phyloP scores from a whole-genome alignment of 2,113 vertebrate genomes.

The Trematomus loennbergii region DNA sequence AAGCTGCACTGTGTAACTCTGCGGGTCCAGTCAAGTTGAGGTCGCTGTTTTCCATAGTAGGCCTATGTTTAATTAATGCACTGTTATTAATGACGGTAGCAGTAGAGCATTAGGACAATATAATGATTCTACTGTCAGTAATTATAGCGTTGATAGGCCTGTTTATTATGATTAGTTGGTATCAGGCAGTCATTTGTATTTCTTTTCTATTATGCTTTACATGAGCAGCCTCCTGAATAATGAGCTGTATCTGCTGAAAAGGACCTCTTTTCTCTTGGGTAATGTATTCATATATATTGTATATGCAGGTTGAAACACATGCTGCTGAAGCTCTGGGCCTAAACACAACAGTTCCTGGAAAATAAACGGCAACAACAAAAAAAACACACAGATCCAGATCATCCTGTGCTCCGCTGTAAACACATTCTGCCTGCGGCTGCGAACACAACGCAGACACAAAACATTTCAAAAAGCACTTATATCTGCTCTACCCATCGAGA shows the following conservation, averaged over 20 bases:
- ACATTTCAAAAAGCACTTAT: constrained; percentile 17
- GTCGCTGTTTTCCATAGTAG: constrained; percentile 57
- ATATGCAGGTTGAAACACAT: constrained; percentile 3
- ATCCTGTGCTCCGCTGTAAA: constrained; percentile 19
- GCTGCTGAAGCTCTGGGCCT: constrained; percentile 21
- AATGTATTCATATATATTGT: neutral
- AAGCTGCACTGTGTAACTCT: constrained; percentile 35
- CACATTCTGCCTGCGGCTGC: constrained; percentile 36
- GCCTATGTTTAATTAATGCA: constrained; percentile 78
- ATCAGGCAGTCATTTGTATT: constrained; percentile 10
- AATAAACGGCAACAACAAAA: constrained; percentile 35
- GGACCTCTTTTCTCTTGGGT: neutral
- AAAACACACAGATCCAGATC: constrained; percentile 51
- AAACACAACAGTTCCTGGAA: constrained; percentile 33
- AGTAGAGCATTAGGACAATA: constrained; percentile 44
- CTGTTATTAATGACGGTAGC: constrained; percentile 62
- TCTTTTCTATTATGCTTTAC: constrained; percentile 15
- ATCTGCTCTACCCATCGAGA: constrained; percentile 29
- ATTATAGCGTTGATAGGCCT: constrained; percentile 57
- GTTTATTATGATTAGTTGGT: constrained; percentile 65
- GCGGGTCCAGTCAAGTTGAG: constrained; percentile 53
- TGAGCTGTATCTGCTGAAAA: neutral
- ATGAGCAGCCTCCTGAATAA: neutral
- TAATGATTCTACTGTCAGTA: constrained; percentile 66
- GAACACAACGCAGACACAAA: constrained; percentile 22